Evolutionary conservation across 2,797 vertebrate genomes (phyloP), one percentile per base, ranked within the genome.

Genomic region (Parotocinclus haroldoi): DNA sequence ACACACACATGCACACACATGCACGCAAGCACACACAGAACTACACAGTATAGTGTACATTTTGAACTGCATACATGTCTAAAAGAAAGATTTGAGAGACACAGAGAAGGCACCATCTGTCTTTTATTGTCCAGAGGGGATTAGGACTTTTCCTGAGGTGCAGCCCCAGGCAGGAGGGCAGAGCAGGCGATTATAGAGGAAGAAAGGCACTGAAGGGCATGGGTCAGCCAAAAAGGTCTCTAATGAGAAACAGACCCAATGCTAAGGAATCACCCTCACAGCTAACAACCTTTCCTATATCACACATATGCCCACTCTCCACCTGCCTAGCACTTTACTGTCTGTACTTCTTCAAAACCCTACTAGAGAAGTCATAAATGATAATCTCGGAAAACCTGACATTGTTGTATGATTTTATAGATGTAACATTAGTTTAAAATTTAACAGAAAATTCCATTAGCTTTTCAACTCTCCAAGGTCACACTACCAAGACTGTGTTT

Each of bases 121-220:
- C 71, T 83, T 83, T 80, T 79, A 79, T 80, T 79, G 79, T 75
- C 71, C 56, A 62, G 42, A 52, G 71, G 74, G 77, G 74, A 80
- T 83, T 80, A 80, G 68, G 59, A 67, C 68, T 74, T 80, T 81
- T 79, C 77, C 77, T 77, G 76, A 77, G 80, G 80, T 74, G 59
- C 38, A 70, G 76, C 73, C 70, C 68, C 66, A 71, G 75, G 79
- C 69, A 56, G 65, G 63, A 67, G 48, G 63, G 71, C 27, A 68
- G 56, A 60, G 16, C 0, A 55, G 37, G 38, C 6, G 42, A 69
- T 46, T 14, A 50, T 16, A 14, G 48, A 48, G 56, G 45, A 42
- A 65, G 60, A 71, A 66, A 76, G 62, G 58, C 63, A 50, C 19
- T 17, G n/a, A 56, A 45, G 57, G 57, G 58, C 56, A 53, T 53